Evolutionary conservation across 2,797 vertebrate genomes (phyloP), one percentile per base, ranked within the genome.

Genomic region (Aphelocoma californica): DNA sequence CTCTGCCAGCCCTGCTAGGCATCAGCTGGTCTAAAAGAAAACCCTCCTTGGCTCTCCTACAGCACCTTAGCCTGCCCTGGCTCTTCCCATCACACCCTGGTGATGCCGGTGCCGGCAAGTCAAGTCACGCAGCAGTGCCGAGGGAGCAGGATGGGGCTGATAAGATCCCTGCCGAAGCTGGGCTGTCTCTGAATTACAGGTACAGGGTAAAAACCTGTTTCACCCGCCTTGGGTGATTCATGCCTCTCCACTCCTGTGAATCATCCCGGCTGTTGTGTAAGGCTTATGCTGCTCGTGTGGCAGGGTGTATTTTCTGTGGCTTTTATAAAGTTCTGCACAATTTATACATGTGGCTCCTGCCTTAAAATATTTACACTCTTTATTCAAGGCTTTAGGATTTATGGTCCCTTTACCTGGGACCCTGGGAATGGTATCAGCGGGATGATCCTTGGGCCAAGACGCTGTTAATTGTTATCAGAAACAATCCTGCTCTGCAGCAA

Each of bases 251-350:
- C 64, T 88, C 57, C 71, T 9, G 4, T 97, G 97, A 97, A 96
- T 97, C 95, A 96, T 74, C 84, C 92, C 0, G 45, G 58, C 65
- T 40, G 71, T 93, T 94, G 92, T 90, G 95, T 78, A 92, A 94
- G 90, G 88, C 81, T 93, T 88, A 90, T 23, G 23, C 71, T 31
- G 36, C 69, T 78, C 12, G 20, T 34, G 40, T 34, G 3, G 88
- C 85, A 74, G 70, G 50, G 84, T 90, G 86, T 94, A 95, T 97
- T 95, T 97, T 95, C 86, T 92, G 89, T 13, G 31, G 64, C 60
- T 95, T 92, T 95, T 95, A 78, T 88, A 82, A 96, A 93, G 88
- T 89, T 64, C 87, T 53, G 51, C 38, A 20, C 78, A 82, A 96
- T 96, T 97, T 95, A 96, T 95, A 77, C 1, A 9, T 32, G 40